phyloP scores from a whole-genome alignment of 2,888 invertebrate genomes.

The Dryococelus australis region DNA sequence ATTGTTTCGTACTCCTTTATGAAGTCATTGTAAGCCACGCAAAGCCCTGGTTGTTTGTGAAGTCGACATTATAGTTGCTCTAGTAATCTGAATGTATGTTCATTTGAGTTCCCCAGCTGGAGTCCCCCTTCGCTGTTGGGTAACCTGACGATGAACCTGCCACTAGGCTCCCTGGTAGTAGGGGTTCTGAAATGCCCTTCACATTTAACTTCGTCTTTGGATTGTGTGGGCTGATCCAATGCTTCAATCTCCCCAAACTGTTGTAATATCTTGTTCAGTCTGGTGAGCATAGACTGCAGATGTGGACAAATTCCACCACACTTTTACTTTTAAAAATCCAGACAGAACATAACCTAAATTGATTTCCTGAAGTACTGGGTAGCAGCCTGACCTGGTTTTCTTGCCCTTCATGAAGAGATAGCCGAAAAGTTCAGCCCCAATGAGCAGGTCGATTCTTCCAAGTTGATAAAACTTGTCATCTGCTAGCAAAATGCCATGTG shows the following conservation, averaged over 20 bases:
- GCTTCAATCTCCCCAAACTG: neutral
- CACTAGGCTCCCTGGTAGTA: neutral
- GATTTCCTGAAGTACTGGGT: neutral
- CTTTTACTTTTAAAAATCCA: neutral
- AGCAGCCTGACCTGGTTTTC: neutral
- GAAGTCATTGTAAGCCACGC: neutral
- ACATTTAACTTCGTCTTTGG: neutral
- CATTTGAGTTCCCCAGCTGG: neutral
- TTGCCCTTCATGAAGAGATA: neutral
- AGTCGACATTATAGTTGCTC: neutral
- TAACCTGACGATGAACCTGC: neutral
- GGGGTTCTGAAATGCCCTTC: neutral
- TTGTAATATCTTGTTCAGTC: neutral
- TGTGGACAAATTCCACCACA: neutral
- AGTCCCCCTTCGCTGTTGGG: neutral
- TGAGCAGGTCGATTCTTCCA: neutral
- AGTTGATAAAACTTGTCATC: neutral
- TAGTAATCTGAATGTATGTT: neutral
- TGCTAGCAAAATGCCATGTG: neutral
- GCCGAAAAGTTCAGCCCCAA: neutral
- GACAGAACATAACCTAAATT: neutral
- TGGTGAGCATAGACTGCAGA: neutral
- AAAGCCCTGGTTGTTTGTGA: neutral
- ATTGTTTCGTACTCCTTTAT: neutral
- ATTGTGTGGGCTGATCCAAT: neutral